Evolutionary conservation across 1,140 invertebrate genomes (phyloP), one percentile per base, ranked within the genome.

Genomic region (Stegodyphus dumicola): DNA sequence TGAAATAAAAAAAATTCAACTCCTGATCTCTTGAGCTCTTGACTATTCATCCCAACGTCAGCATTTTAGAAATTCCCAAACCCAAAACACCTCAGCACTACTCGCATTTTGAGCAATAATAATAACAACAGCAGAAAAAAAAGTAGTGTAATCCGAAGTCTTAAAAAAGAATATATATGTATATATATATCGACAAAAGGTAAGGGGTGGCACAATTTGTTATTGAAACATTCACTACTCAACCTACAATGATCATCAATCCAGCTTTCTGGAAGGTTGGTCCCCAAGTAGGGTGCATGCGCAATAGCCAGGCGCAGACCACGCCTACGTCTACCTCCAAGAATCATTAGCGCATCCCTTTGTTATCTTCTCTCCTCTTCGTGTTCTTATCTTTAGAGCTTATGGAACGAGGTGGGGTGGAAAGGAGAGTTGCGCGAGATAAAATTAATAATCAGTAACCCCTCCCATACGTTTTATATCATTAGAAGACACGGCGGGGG

Each of bases 361-460:
- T 83, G 80, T 83, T 83, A 83, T 83, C 81, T 85, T 52, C 65
- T n/a, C 65, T 67, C 51, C 81, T 85, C 81, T n/a, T 54, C 73
- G 13, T 77, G 64, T 66, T 76, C 78, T 77, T 85, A 66, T 85
- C 74, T 65, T 53, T 11, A 7, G 73, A 66, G 54, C 33, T 33
- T 33, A 33, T 33, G 33, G 33, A 33, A 77, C n/a, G 17, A 67
- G 66, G 7, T 6, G 66, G 56, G 56, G 56, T 78, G 64, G 33
- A 53, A 52, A 33, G 79, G 52, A 18, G 65, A 56, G 52, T 6
- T 15, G 6, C 71, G 18, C 13, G 74, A 85, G 81, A 85, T 85
- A 85, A 85, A 85, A 85, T 85, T 85, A 85, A 85, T 85, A 85
- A 85, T 85, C 81, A 85, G 73, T 48, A 60, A 56, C 73, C 73